Percentiles rank a stretch among this genome's conserved stretches.
Conservation (phyloP, 1,140 invertebrate species). For the Muscidifurax raptorellus region DNA sequence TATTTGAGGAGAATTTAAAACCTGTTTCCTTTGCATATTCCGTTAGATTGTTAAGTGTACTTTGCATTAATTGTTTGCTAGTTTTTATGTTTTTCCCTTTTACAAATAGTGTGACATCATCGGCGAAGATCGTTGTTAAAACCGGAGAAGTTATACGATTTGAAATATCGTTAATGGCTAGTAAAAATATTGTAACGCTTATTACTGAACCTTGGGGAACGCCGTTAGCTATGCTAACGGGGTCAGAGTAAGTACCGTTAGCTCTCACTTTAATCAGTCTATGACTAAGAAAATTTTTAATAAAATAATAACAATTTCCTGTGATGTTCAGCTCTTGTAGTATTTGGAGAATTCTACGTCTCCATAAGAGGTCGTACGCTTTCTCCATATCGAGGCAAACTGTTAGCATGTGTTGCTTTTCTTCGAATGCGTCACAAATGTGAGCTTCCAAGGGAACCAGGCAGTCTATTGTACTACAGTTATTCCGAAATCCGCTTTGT, state of each 20-base stretch:
- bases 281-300: conserved; percentile 47
- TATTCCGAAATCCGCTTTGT: conserved; percentile 50
- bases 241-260: neutral
- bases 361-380: no score
- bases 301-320: conserved; percentile 3
- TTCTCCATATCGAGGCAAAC: no score
- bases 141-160: neutral
- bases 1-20: neutral
- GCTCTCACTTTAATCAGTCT: conserved; percentile 27
- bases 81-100: conserved; percentile 3
- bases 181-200: conserved; percentile 2
- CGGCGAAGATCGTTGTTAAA: neutral
- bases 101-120: neutral
- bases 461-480: conserved; percentile 57
- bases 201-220: conserved; percentile 19
- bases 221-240: neutral
- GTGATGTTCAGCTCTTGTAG: neutral
- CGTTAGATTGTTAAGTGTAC: neutral
- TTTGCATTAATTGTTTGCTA: neutral
- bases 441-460: conserved; percentile 48
- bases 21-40: neutral
- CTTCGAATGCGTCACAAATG: conserved; percentile 52
- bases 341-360: no score
- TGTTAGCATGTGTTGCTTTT: conserved; percentile 50
- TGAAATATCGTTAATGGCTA: neutral